Base-by-base conservation (phyloP, 1,140 invertebrate genomes). In the Venustaconcha ellipsiformis region DNA sequence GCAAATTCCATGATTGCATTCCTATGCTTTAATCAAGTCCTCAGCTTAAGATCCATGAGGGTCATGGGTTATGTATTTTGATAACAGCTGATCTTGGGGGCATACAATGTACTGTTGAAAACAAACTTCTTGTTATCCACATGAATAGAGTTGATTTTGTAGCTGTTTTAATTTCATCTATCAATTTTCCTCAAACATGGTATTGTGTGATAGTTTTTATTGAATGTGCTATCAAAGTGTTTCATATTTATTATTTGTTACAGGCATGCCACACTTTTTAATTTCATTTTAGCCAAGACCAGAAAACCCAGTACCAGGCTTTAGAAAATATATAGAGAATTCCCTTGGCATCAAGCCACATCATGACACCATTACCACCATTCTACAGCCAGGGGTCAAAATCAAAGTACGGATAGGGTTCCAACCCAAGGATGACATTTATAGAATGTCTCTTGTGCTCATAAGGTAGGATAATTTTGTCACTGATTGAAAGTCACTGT, bases 341-440 rank as follows among this genome's bases (percentile, higher is more conserved):
- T 82, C 82, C 70, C 80, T 92, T 75, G 90, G 89, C n/a, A 86
- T 89, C 17, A 87, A 85, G 66, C 84, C 90, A 23, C 88, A 89
- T 81, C 80, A 80, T 74, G 83, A 88, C 17, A 91, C 91, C 48
- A 86, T 92, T 55, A 88, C 92, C 48, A 86, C 92, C 70, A 73
- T 92, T 56, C 81, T 93, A 69, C 88, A 91, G 67, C 90, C 91
- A 14, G 89, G 90, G 18, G 88, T 85, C 67, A 92, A 90, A 82
- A 86, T 91, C 18, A 86, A 89, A 73, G 83, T 92, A 68, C 85
- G 89, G 72, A 84, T 93, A 57, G 91, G 90, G 23, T 92, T 92
- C 82, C 85, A 90, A 30, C 92, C 92, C 57, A 87, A 84, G 59
- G 91, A 92, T 84, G 91, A 92, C 76, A 80, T 80, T 55, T 81